Conservation (phyloP, 1,140 invertebrate species). For the Diprion similis region DNA sequence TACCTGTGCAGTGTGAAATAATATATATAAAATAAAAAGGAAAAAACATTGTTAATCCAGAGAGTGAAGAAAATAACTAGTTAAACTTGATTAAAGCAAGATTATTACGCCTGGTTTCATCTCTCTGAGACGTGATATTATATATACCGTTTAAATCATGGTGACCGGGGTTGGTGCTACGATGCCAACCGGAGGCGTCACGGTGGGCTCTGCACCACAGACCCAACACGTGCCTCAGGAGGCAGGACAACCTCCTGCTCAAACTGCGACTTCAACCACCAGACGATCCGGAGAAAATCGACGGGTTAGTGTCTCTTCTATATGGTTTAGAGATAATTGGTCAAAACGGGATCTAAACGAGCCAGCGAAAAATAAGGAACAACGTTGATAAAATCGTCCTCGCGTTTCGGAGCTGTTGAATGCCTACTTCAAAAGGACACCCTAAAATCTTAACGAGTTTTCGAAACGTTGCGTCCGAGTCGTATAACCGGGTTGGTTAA, state of each 20-base stretch:
- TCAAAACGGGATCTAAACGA: too few relatives aligned
- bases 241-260: constrained; percentile 56
- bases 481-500: too few relatives aligned
- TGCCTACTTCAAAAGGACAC: too few relatives aligned
- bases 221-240: constrained; percentile 60
- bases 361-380: too few relatives aligned
- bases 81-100: constrained; percentile 10
- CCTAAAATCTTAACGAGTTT: too few relatives aligned
- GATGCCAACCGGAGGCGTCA: constrained; percentile 58
- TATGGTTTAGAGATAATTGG: too few relatives aligned
- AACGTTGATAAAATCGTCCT: too few relatives aligned
- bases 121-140: constrained; percentile 14
- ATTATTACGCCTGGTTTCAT: neutral
- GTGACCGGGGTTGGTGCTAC: constrained; percentile 60
- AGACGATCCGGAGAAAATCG: constrained; percentile 58
- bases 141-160: constrained; percentile 37
- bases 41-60: neutral
- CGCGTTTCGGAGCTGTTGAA: too few relatives aligned
- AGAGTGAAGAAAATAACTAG: constrained; percentile 5
- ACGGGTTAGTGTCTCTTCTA: constrained; percentile 52
- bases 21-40: too few relatives aligned
- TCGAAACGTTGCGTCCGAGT: too few relatives aligned
- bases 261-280: constrained; percentile 47
- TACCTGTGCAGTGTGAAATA: neutral
- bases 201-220: constrained; percentile 56